A percentile compares a stretch with the other conserved stretches of the same genome.
phyloP scores from a whole-genome alignment of 1,140 invertebrate species.

The Helicoverpa armigera region DNA sequence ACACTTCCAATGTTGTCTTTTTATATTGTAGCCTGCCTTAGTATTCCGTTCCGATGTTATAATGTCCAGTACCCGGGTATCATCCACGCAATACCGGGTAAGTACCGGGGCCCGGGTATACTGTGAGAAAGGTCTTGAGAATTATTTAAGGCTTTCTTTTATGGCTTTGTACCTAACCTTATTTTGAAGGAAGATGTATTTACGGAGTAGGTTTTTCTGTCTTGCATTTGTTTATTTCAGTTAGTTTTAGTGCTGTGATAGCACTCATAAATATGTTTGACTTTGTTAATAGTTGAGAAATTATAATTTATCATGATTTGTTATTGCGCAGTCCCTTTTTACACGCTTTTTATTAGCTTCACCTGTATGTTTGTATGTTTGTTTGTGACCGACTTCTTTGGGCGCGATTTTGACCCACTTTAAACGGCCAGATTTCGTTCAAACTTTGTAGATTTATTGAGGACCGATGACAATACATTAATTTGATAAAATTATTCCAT shows the following conservation, averaged over 20 bases:
- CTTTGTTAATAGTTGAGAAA: no score
- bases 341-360: no score
- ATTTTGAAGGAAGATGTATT: background rate
- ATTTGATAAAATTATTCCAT: no score
- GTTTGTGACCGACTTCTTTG: no score
- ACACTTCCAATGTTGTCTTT: constrained; percentile 52
- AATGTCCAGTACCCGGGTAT: constrained; percentile 1
- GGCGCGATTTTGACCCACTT: no score
- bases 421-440: no score
- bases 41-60: constrained; percentile 33
- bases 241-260: background rate
- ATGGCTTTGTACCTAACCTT: background rate
- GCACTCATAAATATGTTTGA: no score
- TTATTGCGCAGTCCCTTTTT: no score
- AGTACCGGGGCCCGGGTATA: background rate
- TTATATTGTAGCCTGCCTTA: constrained; percentile 40
- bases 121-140: constrained; percentile 10
- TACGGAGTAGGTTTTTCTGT: background rate
- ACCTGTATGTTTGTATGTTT: no score
- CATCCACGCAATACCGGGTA: background rate
- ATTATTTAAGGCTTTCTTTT: constrained; percentile 16
- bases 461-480: no score
- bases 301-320: no score
- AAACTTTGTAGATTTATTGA: no score
- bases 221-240: background rate